Percentiles rank a stretch among this genome's conserved stretches.
phyloP scores from a whole-genome alignment of 1,140 invertebrate species.

The Bradysia coprophila region DNA sequence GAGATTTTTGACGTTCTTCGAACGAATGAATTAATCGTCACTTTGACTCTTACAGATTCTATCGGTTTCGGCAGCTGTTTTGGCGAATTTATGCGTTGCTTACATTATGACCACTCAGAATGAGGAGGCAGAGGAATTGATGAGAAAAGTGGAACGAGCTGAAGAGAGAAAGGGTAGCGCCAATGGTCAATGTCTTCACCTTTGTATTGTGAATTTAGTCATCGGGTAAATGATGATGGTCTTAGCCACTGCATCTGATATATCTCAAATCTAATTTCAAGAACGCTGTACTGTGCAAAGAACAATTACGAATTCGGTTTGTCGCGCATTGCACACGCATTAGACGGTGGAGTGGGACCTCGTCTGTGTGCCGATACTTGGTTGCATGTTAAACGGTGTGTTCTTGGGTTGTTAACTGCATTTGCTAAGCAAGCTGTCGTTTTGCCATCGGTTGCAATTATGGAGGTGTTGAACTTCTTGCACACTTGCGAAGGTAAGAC shows the following conservation, averaged over 20 bases:
- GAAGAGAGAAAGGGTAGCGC: conserved; percentile 86
- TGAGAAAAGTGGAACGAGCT: conserved; percentile 91
- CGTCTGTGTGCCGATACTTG: conserved; percentile 81
- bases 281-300: conserved; percentile 94
- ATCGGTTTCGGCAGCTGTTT: conserved; percentile 85
- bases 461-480: conserved; percentile 78
- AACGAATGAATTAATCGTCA: background rate
- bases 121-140: conserved; percentile 96
- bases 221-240: conserved; percentile 53
- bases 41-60: conserved; percentile 45
- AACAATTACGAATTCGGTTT: conserved; percentile 99
- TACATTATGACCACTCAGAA: conserved; percentile 99
- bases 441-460: conserved; percentile 63
- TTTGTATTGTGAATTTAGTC: conserved; percentile 97
- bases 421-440: conserved; percentile 76
- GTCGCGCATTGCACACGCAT: conserved; percentile 53
- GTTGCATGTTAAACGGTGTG: conserved; percentile 88
- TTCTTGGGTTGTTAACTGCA: conserved; percentile 79
- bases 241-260: conserved; percentile 36
- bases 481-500: conserved; percentile 57
- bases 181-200: conserved; percentile 89
- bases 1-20: conserved; percentile 2
- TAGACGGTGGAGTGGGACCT: conserved; percentile 20
- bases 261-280: conserved; percentile 94
- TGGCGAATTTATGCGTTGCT: conserved; percentile 96